Base-by-base conservation (phyloP, 2,888 invertebrate species). In the Vesta saturnalis region DNA sequence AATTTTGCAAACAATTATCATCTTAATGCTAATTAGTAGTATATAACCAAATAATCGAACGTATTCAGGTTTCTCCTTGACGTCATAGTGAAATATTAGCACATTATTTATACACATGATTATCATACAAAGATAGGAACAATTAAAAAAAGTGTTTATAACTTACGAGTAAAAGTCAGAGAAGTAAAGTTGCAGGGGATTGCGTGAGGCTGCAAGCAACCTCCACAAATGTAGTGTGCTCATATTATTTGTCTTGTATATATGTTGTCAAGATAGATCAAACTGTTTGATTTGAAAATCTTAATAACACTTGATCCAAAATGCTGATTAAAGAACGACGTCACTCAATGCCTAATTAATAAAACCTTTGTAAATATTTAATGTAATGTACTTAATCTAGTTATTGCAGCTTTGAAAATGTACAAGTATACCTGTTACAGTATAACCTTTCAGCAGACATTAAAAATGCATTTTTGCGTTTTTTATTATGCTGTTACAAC, bases 121-220 rank as follows among this genome's bases (percentile, higher is more conserved):
- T 39, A 39, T 39, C 39, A 4, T 39, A 39, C 2, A 21, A 8
- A 21, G 19, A 19, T 49, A 49, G 3, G 15, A 49, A 1, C 15
- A 5, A 43, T 2, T 14, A 43, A 43, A 18, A 12, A 52, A 19
- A 52, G n/a, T 49, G 30, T 5, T 30, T 30, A 19, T 47, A 3
- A 64, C 70, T 66, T 59, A 67, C 70, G 66, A 18, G 54, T 54
- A 57, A 57, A 43, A 57, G 15, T 72, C 71, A 74, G 72, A 73
- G 70, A 72, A 64, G 52, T 58, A 55, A 12, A n/a, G 35, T 47
- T 62, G 21, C 68, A 63, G 59, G 61, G 4, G 57, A 68, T 6
- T 43, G 23, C 64, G 73, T 67, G 74, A 73, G 74, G 74, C 74
- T 74, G 74, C 74, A 72, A 72, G 74, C 73, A 74, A 74, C 74